These are phyloP conservation scores for Falco concolor DNA, from an alignment of 2,797 vertebrate genomes.

Conservation along the genomic window DNA sequence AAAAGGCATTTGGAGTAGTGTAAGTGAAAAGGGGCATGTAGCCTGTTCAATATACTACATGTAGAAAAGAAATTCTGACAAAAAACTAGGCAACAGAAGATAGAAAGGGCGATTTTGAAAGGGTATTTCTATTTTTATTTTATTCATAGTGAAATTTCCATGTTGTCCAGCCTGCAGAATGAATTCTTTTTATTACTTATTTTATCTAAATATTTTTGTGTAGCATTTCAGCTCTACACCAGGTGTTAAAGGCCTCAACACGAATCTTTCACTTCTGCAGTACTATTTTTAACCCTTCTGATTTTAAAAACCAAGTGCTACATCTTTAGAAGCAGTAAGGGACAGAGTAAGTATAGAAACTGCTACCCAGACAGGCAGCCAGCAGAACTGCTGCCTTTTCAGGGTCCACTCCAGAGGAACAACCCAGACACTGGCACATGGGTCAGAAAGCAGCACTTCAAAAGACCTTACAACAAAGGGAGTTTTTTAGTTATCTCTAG, in stretches of 20 bases:
- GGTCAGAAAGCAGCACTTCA: neutral
- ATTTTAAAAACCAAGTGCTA: neutral
- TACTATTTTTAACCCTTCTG: neutral
- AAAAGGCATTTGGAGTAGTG: neutral
- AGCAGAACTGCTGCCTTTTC: neutral
- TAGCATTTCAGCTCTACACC: neutral
- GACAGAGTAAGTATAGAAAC: neutral
- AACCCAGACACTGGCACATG: neutral
- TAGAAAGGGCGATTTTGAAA: neutral
- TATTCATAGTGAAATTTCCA: neutral
- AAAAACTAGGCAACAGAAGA: neutral
- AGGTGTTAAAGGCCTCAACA: neutral
- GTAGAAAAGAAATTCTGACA: neutral
- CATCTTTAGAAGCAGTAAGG: neutral
- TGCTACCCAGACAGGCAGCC: neutral
- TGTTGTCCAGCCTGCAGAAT: neutral
- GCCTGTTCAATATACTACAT: neutral
- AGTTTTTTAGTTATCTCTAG: neutral
- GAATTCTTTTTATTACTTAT: neutral
- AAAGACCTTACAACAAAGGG: neutral
- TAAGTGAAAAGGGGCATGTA: neutral
- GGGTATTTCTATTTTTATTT: neutral
- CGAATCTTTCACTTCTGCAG: neutral
- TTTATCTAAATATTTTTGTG: neutral
- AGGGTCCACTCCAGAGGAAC: neutral